phyloP scores from a whole-genome alignment of 2,888 invertebrate species.

The Dryomyza anilis region DNA sequence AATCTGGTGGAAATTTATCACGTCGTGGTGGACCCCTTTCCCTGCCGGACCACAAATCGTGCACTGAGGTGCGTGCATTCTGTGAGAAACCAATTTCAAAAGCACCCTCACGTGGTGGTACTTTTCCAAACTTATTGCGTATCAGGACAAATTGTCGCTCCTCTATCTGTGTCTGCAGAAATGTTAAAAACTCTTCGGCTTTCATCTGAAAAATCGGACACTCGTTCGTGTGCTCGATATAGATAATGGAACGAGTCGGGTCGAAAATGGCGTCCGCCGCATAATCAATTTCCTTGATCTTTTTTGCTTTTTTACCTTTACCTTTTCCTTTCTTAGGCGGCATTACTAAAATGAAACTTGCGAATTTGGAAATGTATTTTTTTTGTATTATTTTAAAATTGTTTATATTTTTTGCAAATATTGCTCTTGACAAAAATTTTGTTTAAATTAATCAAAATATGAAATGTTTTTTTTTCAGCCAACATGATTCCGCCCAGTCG shows the following conservation, averaged over 20 bases:
- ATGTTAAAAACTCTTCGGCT: slow-evolving; percentile 48
- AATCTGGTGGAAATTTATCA: slow-evolving; percentile 53
- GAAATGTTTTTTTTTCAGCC: slow-evolving; percentile 56
- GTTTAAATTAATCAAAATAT: neutral
- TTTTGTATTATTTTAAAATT: neutral
- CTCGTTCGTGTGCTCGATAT: slow-evolving; percentile 53
- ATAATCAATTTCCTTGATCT: slow-evolving; percentile 50
- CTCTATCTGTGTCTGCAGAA: slow-evolving; percentile 45
- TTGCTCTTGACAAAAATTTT: neutral
- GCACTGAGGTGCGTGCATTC: slow-evolving; percentile 51
- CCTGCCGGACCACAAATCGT: slow-evolving; percentile 50
- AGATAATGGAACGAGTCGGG: slow-evolving; percentile 52
- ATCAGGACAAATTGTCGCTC: slow-evolving; percentile 49
- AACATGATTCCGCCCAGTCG: slow-evolving; percentile 85
- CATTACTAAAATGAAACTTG: neutral
- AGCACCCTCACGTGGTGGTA: slow-evolving; percentile 46
- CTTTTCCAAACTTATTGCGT: slow-evolving; percentile 47
- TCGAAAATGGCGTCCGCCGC: slow-evolving; percentile 46
- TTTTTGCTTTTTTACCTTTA: slow-evolving; percentile 36
- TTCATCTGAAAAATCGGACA: slow-evolving; percentile 54
- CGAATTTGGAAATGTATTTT: no score
- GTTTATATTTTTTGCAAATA: slow-evolving; percentile 1
- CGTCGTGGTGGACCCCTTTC: slow-evolving; percentile 53
- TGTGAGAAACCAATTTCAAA: slow-evolving; percentile 55
- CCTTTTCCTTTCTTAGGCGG: slow-evolving; percentile 30